A percentile compares a stretch with the other conserved stretches of the same genome.
These are phyloP conservation scores for Gambelia wislizenii DNA, from an alignment of 2,797 vertebrate species.

Conservation along the genomic window DNA sequence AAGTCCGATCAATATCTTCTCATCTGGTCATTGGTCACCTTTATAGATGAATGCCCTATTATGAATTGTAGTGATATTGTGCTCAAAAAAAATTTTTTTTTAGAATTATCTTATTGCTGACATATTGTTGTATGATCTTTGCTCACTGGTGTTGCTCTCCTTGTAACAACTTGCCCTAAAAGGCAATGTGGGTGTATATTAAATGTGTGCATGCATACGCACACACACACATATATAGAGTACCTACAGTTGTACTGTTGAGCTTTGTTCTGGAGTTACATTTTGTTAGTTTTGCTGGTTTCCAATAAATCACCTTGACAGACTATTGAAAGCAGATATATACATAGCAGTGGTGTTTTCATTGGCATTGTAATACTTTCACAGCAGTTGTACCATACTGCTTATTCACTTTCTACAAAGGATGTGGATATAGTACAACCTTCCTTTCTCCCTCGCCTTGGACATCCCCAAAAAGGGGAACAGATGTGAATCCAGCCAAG, in stretches of 20 bases:
- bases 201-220: not conserved
- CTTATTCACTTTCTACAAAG: not conserved
- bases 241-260: not conserved
- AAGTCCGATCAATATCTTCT: not conserved
- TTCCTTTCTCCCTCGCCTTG: not conserved
- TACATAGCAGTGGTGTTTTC: not conserved
- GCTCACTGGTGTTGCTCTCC: not conserved
- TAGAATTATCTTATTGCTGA: not conserved
- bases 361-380: not conserved
- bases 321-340: not conserved
- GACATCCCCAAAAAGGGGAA: not conserved
- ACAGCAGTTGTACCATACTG: not conserved
- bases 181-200: not conserved
- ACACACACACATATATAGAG: not conserved
- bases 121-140: not conserved
- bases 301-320: no score
- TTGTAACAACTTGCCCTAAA: not conserved
- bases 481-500: slow-evolving; percentile 24
- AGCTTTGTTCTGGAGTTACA: not conserved
- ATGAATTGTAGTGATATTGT: not conserved
- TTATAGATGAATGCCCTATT: not conserved
- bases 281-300: not conserved
- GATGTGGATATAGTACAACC: not conserved
- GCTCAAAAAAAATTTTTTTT: not conserved
- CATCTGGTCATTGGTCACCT: no score